A percentile compares a stretch with the other conserved stretches of the same genome.
Conservation (phyloP, 1,140 invertebrate species). For the Chrysomallon squamiferum region DNA sequence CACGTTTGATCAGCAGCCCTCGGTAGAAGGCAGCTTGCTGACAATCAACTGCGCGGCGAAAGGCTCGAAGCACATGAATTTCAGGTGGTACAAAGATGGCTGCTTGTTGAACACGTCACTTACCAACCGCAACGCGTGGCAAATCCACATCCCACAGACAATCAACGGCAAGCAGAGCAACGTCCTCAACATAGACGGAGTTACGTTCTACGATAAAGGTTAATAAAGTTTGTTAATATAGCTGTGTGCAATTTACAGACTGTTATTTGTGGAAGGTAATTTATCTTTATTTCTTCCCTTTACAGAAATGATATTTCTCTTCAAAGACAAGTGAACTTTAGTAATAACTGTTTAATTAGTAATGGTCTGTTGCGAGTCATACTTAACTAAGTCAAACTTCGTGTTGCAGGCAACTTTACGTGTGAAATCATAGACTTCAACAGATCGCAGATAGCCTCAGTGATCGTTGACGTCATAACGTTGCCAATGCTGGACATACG, state of each 20-base stretch:
- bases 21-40: constrained; percentile 29
- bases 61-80: constrained; percentile 26
- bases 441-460: constrained; percentile 19
- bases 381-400: neutral
- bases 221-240: neutral
- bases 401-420: constrained; percentile 36
- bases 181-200: constrained; percentile 38
- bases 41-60: constrained; percentile 35
- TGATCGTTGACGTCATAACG: constrained; percentile 31
- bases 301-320: too few species aligned
- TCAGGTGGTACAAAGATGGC: constrained; percentile 40
- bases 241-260: too few species aligned
- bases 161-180: constrained; percentile 27
- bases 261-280: too few species aligned
- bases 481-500: constrained; percentile 35
- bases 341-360: too few species aligned
- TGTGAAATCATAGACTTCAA: constrained; percentile 32
- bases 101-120: constrained; percentile 20
- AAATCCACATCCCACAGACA: constrained; percentile 19
- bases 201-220: constrained; percentile 36
- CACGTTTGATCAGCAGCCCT: constrained; percentile 21
- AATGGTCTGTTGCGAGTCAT: neutral
- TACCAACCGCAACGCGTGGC: constrained; percentile 33
- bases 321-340: too few species aligned
- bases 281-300: neutral